Evolutionary conservation across 2,888 invertebrate genomes (phyloP), one percentile per base, ranked within the genome.

Genomic region (Listrodromus nycthemerus): DNA sequence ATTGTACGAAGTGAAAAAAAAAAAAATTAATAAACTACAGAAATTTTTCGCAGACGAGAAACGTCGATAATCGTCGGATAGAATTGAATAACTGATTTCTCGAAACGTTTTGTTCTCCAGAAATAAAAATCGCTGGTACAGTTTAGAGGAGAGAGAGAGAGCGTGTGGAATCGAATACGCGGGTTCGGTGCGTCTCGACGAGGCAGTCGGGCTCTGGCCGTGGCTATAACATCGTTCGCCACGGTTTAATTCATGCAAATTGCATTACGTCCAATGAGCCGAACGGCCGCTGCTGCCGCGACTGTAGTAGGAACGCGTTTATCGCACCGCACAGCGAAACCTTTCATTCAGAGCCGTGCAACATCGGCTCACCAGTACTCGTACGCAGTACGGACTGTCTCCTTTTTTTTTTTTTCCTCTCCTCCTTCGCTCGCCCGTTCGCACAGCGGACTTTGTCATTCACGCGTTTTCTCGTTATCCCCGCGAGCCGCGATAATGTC

Each of bases 231-330:
- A 67, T 33, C 74, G 63, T 77, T 77, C 69, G 77, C 73, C 45
- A 80, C 80, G 76, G 83, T 86, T 88, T 88, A 88, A 89, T 89
- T 89, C 88, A 89, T 89, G 89, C 87, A 89, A 89, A 89, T 89
- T 89, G 87, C 89, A 86, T 89, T 89, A 89, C 86, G 83, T 84
- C 76, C 87, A 85, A 83, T 85, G 83, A 85, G 82, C 83, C 69
- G 87, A 83, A 83, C 85, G 84, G 27, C 80, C 77, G 77, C 85
- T 85, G 84, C 76, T 83, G 83, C 78, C 77, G 63, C 45, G 45
- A 27, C 58, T 30, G 45, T 70, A 78, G 75, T 58, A 79, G 45
- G 67, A 75, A 67, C 75, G 63, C 71, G 71, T 79, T 79, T 84
- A 82, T 82, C 75, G 66, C 71, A 83, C 74, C 80, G 77, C 80